Evolutionary conservation across 2,888 invertebrate genomes (phyloP), one percentile per base, ranked within the genome.

Genomic region (Notocelia uddmanniana): DNA sequence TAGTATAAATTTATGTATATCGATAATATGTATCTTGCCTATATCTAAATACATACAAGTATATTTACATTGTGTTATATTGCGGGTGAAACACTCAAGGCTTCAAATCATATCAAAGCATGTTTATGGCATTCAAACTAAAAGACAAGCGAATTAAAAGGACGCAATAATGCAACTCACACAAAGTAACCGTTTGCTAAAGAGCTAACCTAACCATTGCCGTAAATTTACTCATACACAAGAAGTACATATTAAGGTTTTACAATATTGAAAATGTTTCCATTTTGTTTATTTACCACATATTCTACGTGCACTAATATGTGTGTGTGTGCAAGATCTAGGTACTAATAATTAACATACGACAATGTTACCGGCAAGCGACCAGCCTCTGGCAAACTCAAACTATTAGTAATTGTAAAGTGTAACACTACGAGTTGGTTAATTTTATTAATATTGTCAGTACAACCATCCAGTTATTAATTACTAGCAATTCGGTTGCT

Each of bases 1-100:
- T n/a, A n/a, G n/a, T n/a, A n/a, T n/a, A n/a, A n/a, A n/a, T n/a
- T n/a, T n/a, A n/a, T n/a, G n/a, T n/a, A n/a, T n/a, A n/a, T n/a
- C n/a, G n/a, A n/a, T n/a, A n/a, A 64, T 63, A 69, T 21, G 26
- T 66, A 66, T 59, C n/a, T 58, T 48, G 3, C 37, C n/a, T 34
- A 64, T 58, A 54, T 59, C 54, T 60, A 55, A 21, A 58, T 68
- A 68, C 50, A 55, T 68, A 73, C 34, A 48, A 15, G 31, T 54
- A 62, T 70, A 74, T 68, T 60, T 68, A 69, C 74, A 69, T 64
- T 3, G n/a, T 6, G 63, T 55, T 60, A 52, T 26, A 73, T 68
- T 77, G 73, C 79, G 90, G 91, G 88, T 85, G 90, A 87, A 79
- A 87, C 91, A 91, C 91, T 91, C 90, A 74, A 83, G 84, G 89